Evolutionary conservation across 1,140 invertebrate species (phyloP).

Genomic region (Ceratosolen fusciceps): DNA sequence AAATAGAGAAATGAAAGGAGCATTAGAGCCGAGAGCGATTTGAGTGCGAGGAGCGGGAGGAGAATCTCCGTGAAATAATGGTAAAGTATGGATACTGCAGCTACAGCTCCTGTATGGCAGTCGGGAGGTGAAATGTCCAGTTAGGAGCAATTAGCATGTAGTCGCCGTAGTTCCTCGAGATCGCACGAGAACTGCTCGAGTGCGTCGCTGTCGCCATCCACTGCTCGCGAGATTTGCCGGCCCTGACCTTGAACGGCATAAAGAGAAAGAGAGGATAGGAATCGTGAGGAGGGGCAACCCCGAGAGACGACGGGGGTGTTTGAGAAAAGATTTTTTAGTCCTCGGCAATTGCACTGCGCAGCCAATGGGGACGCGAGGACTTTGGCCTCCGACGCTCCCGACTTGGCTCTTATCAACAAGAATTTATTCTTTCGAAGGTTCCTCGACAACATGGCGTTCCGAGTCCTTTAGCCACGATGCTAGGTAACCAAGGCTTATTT

Average conservation of each 20-base stretch:
- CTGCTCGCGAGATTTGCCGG: not conserved
- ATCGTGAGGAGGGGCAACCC: not conserved
- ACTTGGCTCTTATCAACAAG: not conserved
- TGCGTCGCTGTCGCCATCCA: slow-evolving; percentile 15
- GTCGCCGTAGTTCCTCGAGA: not conserved
- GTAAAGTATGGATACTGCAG: no score
- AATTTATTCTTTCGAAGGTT: not conserved
- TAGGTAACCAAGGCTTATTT: not conserved
- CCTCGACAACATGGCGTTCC: no score
- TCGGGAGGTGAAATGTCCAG: slow-evolving; percentile 35
- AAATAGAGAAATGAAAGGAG: no score
- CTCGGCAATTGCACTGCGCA: not conserved
- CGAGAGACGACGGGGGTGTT: not conserved
- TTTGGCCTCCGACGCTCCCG: not conserved
- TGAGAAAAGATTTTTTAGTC: not conserved
- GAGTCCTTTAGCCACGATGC: not conserved
- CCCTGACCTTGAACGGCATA: slow-evolving; percentile 16
- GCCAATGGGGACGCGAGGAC: not conserved
- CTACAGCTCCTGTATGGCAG: no score
- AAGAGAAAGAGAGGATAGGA: slow-evolving; percentile 3
- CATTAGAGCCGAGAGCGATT: no score
- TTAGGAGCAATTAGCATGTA: slow-evolving; percentile 23
- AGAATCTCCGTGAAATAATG: no score
- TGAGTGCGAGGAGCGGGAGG: no score
- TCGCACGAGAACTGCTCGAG: not conserved